Evolutionary conservation across 35 echinoderm and acorn worm genomes (phyloP).

Genomic region (Chiridota heheva): DNA sequence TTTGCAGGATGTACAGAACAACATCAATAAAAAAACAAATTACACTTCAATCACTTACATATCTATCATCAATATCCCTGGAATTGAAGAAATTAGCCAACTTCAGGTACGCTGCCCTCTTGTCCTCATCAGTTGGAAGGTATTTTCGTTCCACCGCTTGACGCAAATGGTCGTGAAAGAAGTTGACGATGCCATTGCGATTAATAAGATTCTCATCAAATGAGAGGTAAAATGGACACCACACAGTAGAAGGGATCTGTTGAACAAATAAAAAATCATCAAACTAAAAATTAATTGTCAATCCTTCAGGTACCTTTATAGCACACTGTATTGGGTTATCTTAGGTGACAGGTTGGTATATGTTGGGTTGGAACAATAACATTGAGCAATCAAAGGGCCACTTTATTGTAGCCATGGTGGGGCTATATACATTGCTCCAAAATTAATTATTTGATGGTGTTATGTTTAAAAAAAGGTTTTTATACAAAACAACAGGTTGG

Average conservation of each 20-base stretch:
- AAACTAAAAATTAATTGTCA: background rate
- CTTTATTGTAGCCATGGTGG: too few relatives aligned
- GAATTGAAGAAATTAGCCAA: constrained; percentile 77
- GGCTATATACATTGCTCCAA: too few relatives aligned
- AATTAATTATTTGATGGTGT: too few relatives aligned
- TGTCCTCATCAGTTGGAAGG: constrained; percentile 66
- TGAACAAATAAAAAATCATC: background rate
- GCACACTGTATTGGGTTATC: too few relatives aligned
- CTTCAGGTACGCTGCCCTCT: constrained; percentile 42
- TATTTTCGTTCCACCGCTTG: constrained; percentile 86
- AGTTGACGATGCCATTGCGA: constrained; percentile 88
- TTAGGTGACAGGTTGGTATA: too few relatives aligned
- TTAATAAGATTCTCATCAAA: constrained; percentile 92
- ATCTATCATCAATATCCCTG: constrained; percentile 84
- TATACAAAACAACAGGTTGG: too few relatives aligned
- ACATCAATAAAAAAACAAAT: too few relatives aligned
- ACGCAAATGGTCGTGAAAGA: constrained; percentile 94
- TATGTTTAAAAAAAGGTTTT: too few relatives aligned
- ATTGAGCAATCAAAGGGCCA: too few relatives aligned
- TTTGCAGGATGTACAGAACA: too few relatives aligned
- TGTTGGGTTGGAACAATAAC: too few relatives aligned
- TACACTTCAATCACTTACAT: constrained; percentile 65
- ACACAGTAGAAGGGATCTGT: constrained; percentile 62
- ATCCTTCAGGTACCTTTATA: too few relatives aligned
- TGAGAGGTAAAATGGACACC: constrained; percentile 90